phyloP scores from a whole-genome alignment of 2,113 vertebrate species.

The Hippolais icterina region DNA sequence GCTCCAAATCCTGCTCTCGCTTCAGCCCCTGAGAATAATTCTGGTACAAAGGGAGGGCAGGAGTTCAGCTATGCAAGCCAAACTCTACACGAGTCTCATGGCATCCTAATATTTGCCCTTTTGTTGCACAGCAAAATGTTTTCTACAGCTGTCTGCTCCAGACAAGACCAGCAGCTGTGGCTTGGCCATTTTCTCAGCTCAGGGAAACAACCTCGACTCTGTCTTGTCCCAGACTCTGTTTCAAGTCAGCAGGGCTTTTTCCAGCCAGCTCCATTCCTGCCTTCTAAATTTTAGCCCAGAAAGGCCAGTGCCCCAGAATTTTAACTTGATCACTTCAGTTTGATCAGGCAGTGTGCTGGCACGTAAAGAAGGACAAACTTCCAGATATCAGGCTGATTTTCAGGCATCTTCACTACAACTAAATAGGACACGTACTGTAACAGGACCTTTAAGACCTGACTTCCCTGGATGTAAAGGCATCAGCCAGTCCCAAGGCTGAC shows the following conservation, averaged over 20 bases:
- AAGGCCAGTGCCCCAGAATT: neutral
- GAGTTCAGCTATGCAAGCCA: neutral
- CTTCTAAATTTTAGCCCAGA: neutral
- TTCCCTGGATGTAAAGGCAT: neutral
- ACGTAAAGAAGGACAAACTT: neutral
- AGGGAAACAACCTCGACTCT: neutral
- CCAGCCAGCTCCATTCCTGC: neutral
- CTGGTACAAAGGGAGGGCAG: neutral
- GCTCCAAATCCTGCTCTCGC: neutral
- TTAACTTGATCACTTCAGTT: neutral
- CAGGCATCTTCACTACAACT: neutral
- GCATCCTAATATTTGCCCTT: conserved; percentile 18
- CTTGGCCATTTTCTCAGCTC: conserved; percentile 13
- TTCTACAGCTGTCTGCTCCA: conserved; percentile 42
- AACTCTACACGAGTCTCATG: neutral
- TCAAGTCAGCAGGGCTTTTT: neutral
- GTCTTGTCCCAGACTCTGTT: neutral
- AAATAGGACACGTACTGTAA: neutral
- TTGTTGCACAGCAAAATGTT: conserved; percentile 13
- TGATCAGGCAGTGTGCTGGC: neutral
- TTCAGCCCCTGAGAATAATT: neutral
- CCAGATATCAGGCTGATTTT: neutral
- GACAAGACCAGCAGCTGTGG: conserved; percentile 40
- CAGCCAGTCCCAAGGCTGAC: neutral
- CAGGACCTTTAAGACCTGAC: neutral